phyloP scores from a whole-genome alignment of 2,797 vertebrate genomes.

The Diplodus puntazzo region DNA sequence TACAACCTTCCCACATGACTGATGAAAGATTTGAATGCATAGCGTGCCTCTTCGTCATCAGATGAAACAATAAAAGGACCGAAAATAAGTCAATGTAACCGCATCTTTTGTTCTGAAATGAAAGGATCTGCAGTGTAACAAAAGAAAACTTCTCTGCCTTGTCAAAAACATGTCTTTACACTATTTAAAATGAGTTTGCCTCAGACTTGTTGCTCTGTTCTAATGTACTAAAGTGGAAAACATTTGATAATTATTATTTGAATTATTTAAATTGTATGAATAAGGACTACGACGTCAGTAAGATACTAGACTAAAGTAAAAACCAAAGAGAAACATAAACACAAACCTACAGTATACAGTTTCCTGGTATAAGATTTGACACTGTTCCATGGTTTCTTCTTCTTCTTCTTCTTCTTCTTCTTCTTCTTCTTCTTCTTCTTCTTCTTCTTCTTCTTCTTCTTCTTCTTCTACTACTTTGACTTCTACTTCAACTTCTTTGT shows the following conservation, averaged over 20 bases:
- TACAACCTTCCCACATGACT: not conserved
- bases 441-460: not conserved
- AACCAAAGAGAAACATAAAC: no score
- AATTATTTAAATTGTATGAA: no score
- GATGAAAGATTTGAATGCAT: not conserved
- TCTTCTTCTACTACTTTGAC: not conserved
- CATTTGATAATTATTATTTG: no score
- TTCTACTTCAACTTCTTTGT: not conserved
- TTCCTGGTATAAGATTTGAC: constrained; percentile 53
- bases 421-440: constrained; percentile 24
- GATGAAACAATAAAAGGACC: not conserved
- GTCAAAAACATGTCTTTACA: not conserved
- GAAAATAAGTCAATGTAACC: not conserved
- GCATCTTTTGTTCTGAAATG: not conserved
- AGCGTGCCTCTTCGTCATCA: not conserved
- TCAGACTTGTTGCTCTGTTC: not conserved
- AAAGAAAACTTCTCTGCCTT: not conserved
- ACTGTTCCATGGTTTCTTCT: constrained; percentile 70
- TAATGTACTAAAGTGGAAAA: not conserved
- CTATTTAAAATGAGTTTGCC: not conserved
- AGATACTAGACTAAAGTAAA: no score
- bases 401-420: not conserved
- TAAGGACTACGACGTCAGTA: no score
- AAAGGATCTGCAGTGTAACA: not conserved
- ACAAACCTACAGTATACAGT: not conserved